Conservation (phyloP, 1,140 invertebrate genomes). For the Drosophila persimilis region DNA sequence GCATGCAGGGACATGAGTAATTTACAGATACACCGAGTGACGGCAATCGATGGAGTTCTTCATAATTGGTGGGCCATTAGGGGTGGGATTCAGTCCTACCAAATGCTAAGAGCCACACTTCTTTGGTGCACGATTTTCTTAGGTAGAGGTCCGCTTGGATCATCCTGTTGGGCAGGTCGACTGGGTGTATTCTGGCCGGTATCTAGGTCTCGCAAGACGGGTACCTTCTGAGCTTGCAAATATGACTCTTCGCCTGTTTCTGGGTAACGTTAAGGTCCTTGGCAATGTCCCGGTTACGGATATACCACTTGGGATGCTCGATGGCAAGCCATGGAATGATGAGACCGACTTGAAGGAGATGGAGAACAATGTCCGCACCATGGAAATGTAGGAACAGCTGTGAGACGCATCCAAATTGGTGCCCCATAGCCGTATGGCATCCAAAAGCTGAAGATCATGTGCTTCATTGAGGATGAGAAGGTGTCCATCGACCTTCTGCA, state of each 20-base stretch:
- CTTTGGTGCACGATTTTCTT: too few relatives aligned
- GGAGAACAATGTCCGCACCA: constrained; percentile 91
- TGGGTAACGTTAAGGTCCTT: too few relatives aligned
- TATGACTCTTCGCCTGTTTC: too few relatives aligned
- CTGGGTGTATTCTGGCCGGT: too few relatives aligned
- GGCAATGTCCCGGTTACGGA: too few relatives aligned
- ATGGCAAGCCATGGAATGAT: constrained; percentile 99
- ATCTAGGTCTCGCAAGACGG: too few relatives aligned
- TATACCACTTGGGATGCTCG: constrained; percentile 84
- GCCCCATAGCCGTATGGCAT: constrained; percentile 87
- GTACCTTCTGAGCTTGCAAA: too few relatives aligned
- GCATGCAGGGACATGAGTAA: constrained; percentile 20
- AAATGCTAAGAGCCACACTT: too few relatives aligned
- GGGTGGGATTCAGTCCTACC: neutral
- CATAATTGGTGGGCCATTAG: neutral
- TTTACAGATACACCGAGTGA: neutral
- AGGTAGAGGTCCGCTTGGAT: too few relatives aligned
- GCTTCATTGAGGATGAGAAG: constrained; percentile 97
- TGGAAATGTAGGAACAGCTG: constrained; percentile 94
- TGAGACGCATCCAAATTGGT: constrained; percentile 14
- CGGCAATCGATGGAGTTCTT: too few relatives aligned
- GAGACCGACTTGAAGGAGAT: constrained; percentile 96
- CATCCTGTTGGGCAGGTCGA: too few relatives aligned
- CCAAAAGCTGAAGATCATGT: constrained; percentile 97
- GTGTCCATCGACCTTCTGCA: constrained; percentile 95